Conservation (phyloP, 35 echinoderm and acorn worm species). For the Lytechinus pictus region DNA sequence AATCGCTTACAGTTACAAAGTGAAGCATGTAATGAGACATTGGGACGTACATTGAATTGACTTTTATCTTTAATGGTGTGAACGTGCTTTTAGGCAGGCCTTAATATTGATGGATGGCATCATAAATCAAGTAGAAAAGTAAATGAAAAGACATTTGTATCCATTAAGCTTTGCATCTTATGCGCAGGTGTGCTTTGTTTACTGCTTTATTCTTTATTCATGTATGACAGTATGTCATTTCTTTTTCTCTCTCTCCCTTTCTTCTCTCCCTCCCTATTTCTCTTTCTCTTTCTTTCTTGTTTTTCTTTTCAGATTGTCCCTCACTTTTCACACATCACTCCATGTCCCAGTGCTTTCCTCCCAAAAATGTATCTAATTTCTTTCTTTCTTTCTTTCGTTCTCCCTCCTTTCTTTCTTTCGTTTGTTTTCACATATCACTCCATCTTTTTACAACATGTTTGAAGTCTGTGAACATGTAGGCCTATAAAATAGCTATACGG, state of each 20-base stretch:
- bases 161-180: background rate
- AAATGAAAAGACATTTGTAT: slow-evolving; percentile 36
- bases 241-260: background rate
- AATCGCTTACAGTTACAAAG: background rate
- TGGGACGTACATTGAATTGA: background rate
- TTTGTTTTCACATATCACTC: background rate
- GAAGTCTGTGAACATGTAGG: no score
- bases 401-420: background rate
- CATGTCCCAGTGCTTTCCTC: no score
- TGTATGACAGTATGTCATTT: background rate
- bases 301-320: no score
- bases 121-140: slow-evolving; percentile 49
- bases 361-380: no score
- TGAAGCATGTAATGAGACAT: background rate
- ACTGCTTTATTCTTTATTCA: background rate
- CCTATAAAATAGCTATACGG: no score
- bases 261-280: background rate
- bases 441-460: no score
- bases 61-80: background rate
- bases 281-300: background rate
- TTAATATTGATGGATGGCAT: slow-evolving; percentile 12
- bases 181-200: background rate
- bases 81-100: background rate
- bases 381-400: background rate
- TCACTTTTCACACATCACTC: no score